These are phyloP conservation scores for Xestia sexstrigata DNA, from an alignment of 2,888 invertebrate species.

Conservation along the genomic window DNA sequence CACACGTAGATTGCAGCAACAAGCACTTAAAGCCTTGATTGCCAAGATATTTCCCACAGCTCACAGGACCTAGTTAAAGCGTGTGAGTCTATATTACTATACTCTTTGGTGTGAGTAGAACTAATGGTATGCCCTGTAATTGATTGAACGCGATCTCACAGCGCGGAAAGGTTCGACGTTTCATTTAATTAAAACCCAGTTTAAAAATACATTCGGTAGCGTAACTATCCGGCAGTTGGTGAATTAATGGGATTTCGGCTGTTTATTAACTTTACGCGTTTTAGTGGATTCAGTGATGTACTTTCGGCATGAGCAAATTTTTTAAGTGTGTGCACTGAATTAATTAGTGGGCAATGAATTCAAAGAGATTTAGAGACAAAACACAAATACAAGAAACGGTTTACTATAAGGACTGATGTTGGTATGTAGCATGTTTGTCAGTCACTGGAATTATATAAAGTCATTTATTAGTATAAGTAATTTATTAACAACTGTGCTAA, in stretches of 20 bases:
- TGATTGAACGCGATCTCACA: conserved; percentile 68
- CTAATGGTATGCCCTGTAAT: conserved; percentile 65
- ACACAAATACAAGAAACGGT: background rate
- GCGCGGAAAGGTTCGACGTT: conserved; percentile 55
- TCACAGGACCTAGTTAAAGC: conserved; percentile 37
- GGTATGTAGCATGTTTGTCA: background rate
- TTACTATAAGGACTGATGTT: background rate
- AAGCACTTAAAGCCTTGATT: conserved; percentile 45
- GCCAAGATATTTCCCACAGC: conserved; percentile 47
- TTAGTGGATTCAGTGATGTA: conserved; percentile 20
- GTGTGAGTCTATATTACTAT: no score
- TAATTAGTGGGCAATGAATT: background rate
- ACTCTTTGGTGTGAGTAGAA: conserved; percentile 63
- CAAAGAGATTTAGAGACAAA: background rate
- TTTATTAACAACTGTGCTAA: no score
- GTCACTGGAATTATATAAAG: background rate
- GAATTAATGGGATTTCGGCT: conserved; percentile 27
- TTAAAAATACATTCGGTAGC: conserved; percentile 65
- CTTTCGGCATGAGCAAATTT: conserved; percentile 20
- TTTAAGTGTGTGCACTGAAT: conserved; percentile 12
- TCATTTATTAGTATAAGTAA: background rate
- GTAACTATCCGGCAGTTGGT: conserved; percentile 49
- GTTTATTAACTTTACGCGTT: conserved; percentile 43
- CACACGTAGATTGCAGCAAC: conserved; percentile 13
- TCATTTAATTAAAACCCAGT: conserved; percentile 69